Evolutionary conservation across 2,113 vertebrate genomes (phyloP).

Genomic region (Rhynchopsitta pachyrhyncha): DNA sequence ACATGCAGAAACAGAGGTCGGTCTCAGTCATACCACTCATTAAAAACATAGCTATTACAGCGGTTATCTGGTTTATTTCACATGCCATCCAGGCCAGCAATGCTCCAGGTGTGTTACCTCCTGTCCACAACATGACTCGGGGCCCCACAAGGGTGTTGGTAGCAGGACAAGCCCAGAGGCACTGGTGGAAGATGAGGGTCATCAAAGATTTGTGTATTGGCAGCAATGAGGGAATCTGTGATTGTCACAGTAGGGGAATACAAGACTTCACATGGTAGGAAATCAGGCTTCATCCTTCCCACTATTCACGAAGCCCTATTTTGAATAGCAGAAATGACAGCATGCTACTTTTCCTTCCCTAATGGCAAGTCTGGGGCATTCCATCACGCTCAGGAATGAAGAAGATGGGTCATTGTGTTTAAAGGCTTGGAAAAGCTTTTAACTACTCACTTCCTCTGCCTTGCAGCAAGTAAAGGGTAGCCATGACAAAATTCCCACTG

Average conservation of each 20-base stretch:
- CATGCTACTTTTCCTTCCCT: background rate
- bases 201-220: background rate
- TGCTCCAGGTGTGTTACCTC: background rate
- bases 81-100: background rate
- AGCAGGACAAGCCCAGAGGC: background rate
- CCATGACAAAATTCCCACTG: background rate
- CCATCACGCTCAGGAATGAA: background rate
- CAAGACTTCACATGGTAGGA: background rate
- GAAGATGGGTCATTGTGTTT: background rate
- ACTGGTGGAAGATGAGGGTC: background rate
- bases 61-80: background rate
- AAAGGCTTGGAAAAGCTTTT: background rate
- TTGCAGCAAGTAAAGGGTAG: background rate
- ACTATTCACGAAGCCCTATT: background rate
- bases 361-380: background rate
- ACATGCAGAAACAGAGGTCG: background rate
- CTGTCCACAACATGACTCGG: background rate
- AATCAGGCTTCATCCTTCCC: background rate
- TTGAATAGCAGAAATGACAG: background rate
- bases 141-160: background rate
- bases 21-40: background rate
- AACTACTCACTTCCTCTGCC: background rate
- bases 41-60: background rate
- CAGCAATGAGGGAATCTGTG: background rate
- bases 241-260: background rate